These are phyloP conservation scores for Phenganax subtilis DNA, from an alignment of 92 coral and sea anemone genomes.

Conservation along the genomic window DNA sequence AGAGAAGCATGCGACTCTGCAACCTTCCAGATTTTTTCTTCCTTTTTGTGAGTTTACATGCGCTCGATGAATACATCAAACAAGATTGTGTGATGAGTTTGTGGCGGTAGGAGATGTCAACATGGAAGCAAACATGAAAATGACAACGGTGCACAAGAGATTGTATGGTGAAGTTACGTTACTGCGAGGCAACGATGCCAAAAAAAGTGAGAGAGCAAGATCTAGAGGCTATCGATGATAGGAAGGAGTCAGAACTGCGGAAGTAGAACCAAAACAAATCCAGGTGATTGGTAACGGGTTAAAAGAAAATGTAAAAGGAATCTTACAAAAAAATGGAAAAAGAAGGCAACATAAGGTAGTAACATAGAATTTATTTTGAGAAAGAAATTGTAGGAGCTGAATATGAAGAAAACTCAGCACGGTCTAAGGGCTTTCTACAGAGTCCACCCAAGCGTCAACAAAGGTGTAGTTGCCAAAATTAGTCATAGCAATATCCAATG, in stretches of 20 bases:
- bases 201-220: background rate
- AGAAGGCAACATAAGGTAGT: background rate
- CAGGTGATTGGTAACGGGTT: background rate
- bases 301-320: background rate
- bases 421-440: background rate
- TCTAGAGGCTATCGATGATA: constrained; percentile 7
- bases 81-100: background rate
- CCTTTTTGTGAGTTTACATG: no score
- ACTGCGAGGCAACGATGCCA: background rate
- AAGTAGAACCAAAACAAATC: background rate
- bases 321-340: background rate
- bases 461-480: background rate
- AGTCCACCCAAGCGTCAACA: background rate
- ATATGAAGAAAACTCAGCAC: background rate
- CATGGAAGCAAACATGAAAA: background rate
- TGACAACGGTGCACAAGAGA: background rate
- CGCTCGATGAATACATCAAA: no score
- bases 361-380: background rate
- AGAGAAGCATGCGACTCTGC: no score
- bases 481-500: background rate
- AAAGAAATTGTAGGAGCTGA: background rate
- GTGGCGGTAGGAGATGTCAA: background rate
- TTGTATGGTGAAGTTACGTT: background rate
- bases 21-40: no score
- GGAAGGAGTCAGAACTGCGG: constrained; percentile 1